Percentiles rank a stretch among this genome's conserved stretches.
phyloP scores from a whole-genome alignment of 2,113 vertebrate species.

The Syngnathus typhle region DNA sequence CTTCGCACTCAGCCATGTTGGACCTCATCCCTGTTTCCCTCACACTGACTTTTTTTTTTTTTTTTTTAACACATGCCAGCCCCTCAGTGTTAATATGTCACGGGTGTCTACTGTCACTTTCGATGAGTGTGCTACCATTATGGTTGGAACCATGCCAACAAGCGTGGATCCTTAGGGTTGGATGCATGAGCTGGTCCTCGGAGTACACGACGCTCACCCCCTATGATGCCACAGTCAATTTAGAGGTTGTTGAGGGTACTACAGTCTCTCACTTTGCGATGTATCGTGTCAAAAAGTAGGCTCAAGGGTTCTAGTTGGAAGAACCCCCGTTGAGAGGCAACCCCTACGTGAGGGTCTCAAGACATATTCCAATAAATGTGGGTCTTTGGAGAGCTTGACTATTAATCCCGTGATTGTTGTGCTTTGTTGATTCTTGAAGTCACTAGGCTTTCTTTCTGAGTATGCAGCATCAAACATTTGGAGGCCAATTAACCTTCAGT shows the following conservation, averaged over 20 bases:
- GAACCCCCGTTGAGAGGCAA: neutral
- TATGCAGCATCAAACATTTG: no score
- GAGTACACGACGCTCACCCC: neutral
- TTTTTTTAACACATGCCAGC: neutral
- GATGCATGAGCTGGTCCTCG: neutral
- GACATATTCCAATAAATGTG: neutral
- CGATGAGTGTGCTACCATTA: neutral
- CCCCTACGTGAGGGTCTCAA: neutral
- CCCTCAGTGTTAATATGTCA: slow-evolving; percentile 9
- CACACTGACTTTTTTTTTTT: neutral
- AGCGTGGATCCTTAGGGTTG: neutral
- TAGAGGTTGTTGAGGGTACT: neutral
- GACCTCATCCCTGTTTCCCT: neutral
- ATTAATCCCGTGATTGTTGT: neutral
- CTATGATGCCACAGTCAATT: neutral
- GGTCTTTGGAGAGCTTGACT: neutral
- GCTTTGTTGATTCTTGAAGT: no score
- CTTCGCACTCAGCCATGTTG: neutral
- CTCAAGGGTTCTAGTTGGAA: neutral
- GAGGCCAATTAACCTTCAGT: no score
- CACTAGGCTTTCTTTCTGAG: no score
- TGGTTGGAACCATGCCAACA: neutral
- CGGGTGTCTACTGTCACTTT: neutral
- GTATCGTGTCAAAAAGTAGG: neutral
- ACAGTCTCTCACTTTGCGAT: neutral